A percentile compares a stretch with the other conserved stretches of the same genome.
Evolutionary conservation across 2,113 vertebrate genomes (phyloP).

Genomic region (Myotis yumanensis): DNA sequence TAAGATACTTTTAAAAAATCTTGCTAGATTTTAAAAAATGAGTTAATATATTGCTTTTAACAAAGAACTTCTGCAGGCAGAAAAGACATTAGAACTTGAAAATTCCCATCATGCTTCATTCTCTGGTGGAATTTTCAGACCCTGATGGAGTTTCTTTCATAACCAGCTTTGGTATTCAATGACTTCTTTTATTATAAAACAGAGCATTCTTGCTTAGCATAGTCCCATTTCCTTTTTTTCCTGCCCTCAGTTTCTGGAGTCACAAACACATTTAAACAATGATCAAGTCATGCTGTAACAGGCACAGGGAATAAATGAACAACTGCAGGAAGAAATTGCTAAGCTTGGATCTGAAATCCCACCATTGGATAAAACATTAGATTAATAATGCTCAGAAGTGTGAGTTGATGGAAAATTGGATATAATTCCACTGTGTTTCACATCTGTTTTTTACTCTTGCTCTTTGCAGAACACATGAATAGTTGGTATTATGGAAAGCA

Average conservation of each 20-base stretch:
- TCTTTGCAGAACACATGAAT: neutral
- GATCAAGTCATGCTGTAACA: constrained; percentile 57
- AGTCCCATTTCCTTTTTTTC: neutral
- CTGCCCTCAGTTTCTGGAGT: constrained; percentile 65
- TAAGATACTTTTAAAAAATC: neutral
- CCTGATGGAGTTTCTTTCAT: constrained; percentile 54
- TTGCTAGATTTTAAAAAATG: neutral
- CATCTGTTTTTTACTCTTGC: neutral
- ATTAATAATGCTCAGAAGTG: constrained; percentile 8
- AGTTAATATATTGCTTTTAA: constrained; percentile 48
- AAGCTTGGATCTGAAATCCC: constrained; percentile 18
- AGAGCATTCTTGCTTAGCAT: constrained; percentile 54
- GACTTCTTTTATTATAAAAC: constrained; percentile 65
- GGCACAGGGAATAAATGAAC: constrained; percentile 48
- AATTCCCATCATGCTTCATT: constrained; percentile 40
- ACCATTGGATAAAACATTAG: constrained; percentile 56
- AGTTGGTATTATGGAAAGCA: neutral
- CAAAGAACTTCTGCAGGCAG: constrained; percentile 55
- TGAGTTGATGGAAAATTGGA: neutral
- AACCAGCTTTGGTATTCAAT: constrained; percentile 60
- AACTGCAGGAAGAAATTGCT: constrained; percentile 37
- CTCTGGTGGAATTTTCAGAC: constrained; percentile 55
- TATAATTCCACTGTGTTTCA: neutral
- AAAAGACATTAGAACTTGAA: constrained; percentile 65
- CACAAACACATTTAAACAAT: constrained; percentile 57